Conservation (phyloP, 1,140 invertebrate species). For the Oryctes rhinoceros region DNA sequence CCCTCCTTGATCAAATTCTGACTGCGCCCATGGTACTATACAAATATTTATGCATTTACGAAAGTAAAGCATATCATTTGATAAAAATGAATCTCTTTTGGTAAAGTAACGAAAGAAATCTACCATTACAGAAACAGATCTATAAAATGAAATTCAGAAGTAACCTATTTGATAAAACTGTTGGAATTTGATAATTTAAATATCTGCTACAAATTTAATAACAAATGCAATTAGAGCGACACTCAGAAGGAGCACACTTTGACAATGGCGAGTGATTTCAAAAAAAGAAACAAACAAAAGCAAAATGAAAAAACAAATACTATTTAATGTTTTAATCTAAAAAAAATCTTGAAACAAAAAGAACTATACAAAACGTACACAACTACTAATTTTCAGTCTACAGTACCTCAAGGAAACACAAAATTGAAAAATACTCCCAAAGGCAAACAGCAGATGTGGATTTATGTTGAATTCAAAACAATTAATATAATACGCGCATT, state of each 20-base stretch:
- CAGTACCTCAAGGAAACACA: slow-evolving; percentile 30
- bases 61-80: too few species aligned
- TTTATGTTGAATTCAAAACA: slow-evolving; percentile 1
- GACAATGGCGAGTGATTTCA: neutral
- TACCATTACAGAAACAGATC: too few species aligned
- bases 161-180: too few species aligned
- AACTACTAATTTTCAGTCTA: slow-evolving; percentile 23
- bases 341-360: slow-evolving; percentile 6
- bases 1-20: too few species aligned
- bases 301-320: slow-evolving; percentile 1
- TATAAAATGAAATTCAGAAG: too few species aligned
- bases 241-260: neutral
- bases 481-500: neutral
- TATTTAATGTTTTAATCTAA: slow-evolving; percentile 27
- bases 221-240: neutral
- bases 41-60: too few species aligned
- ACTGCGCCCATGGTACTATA: neutral
- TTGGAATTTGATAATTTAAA: too few species aligned
- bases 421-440: slow-evolving; percentile 27
- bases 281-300: neutral
- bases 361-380: slow-evolving; percentile 21
- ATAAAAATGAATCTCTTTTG: too few species aligned
- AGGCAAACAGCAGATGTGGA: neutral
- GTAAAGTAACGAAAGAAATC: too few species aligned
- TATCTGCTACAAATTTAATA: too few species aligned